These are phyloP conservation scores for Ephialtes manifestator DNA, from an alignment of 2,888 invertebrate genomes.

Conservation along the genomic window DNA sequence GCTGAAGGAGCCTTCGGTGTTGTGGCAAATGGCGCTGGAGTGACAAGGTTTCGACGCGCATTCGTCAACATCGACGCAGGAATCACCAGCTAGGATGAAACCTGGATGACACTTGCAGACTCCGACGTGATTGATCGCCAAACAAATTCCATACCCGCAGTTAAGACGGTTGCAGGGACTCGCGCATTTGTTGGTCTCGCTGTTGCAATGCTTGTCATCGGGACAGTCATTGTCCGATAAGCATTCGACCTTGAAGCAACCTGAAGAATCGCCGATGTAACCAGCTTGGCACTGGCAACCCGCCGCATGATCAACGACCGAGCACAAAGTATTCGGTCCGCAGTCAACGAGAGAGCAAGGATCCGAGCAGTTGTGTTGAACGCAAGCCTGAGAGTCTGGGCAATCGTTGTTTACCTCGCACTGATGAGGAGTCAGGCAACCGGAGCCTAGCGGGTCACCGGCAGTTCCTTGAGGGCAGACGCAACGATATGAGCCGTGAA, in stretches of 20 bases:
- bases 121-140: slow-evolving; percentile 90
- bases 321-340: slow-evolving; percentile 92
- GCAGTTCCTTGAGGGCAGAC: slow-evolving; percentile 92
- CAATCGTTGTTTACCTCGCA: slow-evolving; percentile 93
- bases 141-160: slow-evolving; percentile 94
- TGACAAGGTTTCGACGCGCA: slow-evolving; percentile 93
- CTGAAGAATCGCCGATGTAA: slow-evolving; percentile 94
- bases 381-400: slow-evolving; percentile 91
- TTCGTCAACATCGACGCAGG: slow-evolving; percentile 94
- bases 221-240: slow-evolving; percentile 92
- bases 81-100: slow-evolving; percentile 89
- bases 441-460: slow-evolving; percentile 90
- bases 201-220: slow-evolving; percentile 91
- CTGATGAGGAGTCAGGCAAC: slow-evolving; percentile 92
- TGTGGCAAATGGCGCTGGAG: slow-evolving; percentile 92
- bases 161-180: slow-evolving; percentile 93
- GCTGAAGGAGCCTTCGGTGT: slow-evolving; percentile 92
- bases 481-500: slow-evolving; percentile 93
- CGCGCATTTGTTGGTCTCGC: slow-evolving; percentile 91
- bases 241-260: slow-evolving; percentile 96
- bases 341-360: slow-evolving; percentile 92
- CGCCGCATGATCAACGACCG: slow-evolving; percentile 90
- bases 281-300: slow-evolving; percentile 93
- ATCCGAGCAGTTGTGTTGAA: slow-evolving; percentile 92
- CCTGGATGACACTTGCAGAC: slow-evolving; percentile 92